Evolutionary conservation across 2,888 invertebrate species (phyloP).

Genomic region (Caenorhabditis afra): DNA sequence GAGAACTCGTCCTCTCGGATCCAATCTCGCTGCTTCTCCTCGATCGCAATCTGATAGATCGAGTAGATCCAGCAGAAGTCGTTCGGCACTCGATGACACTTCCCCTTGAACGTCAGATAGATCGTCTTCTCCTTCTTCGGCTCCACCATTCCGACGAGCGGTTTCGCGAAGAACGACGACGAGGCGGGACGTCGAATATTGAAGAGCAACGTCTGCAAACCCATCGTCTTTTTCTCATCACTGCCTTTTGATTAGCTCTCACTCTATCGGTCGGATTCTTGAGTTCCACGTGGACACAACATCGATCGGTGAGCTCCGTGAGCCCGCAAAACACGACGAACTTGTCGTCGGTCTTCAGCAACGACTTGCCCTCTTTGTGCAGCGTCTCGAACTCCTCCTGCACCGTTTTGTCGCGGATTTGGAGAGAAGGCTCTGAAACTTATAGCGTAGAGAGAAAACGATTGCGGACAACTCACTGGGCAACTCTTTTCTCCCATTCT

Average conservation of each 20-base stretch:
- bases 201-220: constrained; percentile 43
- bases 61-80: constrained; percentile 57
- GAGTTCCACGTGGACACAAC: constrained; percentile 38
- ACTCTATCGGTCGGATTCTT: constrained; percentile 33
- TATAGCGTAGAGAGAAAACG: no score
- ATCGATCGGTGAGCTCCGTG: constrained; percentile 13
- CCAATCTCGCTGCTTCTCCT: neutral
- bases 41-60: constrained; percentile 42
- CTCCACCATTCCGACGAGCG: constrained; percentile 46
- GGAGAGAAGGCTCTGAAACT: constrained; percentile 10
- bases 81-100: constrained; percentile 34
- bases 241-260: neutral
- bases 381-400: constrained; percentile 21
- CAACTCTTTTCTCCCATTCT: neutral
- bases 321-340: constrained; percentile 24
- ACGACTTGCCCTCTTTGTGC: constrained; percentile 10
- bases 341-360: constrained; percentile 16
- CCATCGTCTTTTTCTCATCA: neutral
- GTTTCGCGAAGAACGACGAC: constrained; percentile 39
- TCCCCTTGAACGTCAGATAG: constrained; percentile 36
- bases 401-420: constrained; percentile 15
- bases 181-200: constrained; percentile 37
- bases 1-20: constrained; percentile 54
- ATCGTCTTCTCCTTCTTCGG: constrained; percentile 8
- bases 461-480: neutral